phyloP scores from a whole-genome alignment of 2,888 invertebrate species.

The Mycalesis mineus region DNA sequence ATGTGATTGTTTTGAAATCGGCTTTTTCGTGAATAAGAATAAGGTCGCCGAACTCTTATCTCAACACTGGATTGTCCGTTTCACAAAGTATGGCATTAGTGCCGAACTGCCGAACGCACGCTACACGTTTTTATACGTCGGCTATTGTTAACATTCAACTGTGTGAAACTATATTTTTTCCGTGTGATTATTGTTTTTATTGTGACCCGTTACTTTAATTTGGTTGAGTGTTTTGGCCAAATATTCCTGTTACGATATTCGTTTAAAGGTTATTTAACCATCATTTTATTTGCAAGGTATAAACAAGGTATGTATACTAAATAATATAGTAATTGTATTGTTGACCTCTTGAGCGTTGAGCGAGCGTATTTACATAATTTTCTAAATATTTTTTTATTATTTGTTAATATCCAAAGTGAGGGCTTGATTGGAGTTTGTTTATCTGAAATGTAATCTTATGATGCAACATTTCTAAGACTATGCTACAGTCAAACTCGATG shows the following conservation, averaged over 20 bases:
- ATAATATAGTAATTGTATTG: no score
- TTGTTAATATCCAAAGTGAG: no score
- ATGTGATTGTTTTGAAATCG: conserved; percentile 13
- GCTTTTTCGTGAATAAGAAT: conserved; percentile 20
- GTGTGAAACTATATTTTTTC: neutral
- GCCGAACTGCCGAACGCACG: conserved; percentile 17
- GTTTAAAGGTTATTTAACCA: neutral
- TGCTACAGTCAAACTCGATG: no score
- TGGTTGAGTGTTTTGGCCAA: neutral
- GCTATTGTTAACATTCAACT: neutral
- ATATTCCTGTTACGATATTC: neutral
- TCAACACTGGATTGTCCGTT: conserved; percentile 26
- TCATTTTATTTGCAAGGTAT: neutral
- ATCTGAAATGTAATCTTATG: no score
- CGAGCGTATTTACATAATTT: no score
- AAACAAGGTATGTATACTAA: no score
- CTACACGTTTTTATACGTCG: neutral
- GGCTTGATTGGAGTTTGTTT: no score
- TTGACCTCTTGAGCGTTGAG: no score
- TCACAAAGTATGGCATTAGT: conserved; percentile 26
- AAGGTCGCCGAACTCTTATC: conserved; percentile 28
- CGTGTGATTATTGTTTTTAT: neutral
- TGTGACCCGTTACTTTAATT: neutral
- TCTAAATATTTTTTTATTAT: no score
- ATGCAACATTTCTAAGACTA: no score